These are phyloP conservation scores for Acrossocheilus wenchowensis DNA, from an alignment of 2,797 vertebrate species.

Conservation along the genomic window DNA sequence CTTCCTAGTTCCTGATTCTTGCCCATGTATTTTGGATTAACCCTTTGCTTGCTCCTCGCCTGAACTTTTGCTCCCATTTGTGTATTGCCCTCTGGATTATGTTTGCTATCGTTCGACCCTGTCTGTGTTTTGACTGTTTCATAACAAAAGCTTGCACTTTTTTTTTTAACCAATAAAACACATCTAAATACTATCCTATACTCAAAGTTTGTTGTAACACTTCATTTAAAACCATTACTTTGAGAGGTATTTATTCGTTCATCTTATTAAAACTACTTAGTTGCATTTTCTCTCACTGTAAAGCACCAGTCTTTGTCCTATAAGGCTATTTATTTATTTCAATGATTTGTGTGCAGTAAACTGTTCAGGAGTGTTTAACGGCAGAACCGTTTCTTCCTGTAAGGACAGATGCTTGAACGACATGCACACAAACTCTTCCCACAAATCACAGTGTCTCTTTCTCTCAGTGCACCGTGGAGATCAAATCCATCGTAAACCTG, in stretches of 20 bases:
- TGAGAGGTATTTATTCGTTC: neutral
- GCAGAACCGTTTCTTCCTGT: constrained; percentile 15
- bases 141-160: no score
- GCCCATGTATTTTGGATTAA: no score
- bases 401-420: constrained; percentile 9
- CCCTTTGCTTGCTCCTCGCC: no score
- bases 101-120: no score
- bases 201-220: no score
- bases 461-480: constrained; percentile 38
- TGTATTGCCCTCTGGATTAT: no score
- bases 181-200: no score
- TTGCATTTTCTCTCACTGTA: neutral
- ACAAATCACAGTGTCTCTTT: constrained; percentile 17
- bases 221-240: neutral
- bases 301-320: neutral
- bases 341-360: neutral
- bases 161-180: no score
- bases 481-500: constrained; percentile 56
- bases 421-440: constrained; percentile 10
- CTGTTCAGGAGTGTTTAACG: neutral
- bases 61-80: no score
- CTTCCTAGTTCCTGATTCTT: no score
- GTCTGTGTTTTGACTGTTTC: no score
- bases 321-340: neutral
- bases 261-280: neutral